Percentiles rank a stretch among this genome's conserved stretches.
Conservation (phyloP, 2,113 vertebrate species). For the Archocentrus centrarchus region DNA sequence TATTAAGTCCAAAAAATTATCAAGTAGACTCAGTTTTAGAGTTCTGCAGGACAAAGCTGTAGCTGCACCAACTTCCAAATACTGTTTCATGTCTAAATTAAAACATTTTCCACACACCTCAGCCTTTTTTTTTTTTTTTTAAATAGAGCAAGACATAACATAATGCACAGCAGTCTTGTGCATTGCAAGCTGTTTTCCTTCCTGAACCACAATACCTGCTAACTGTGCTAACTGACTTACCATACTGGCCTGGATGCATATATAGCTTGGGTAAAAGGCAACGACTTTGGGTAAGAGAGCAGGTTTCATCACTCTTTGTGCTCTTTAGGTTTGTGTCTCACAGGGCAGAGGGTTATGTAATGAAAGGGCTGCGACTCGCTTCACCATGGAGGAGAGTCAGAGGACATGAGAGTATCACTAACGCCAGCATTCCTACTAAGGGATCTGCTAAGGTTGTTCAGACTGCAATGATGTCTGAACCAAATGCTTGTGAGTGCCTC, state of each 20-base stretch:
- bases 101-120: slow-evolving; percentile 24
- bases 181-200: slow-evolving; percentile 13
- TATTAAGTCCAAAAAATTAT: background rate
- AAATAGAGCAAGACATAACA: background rate
- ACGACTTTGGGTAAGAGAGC: slow-evolving; percentile 13
- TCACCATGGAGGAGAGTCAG: slow-evolving; percentile 33
- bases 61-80: background rate
- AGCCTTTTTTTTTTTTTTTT: background rate
- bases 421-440: slow-evolving; percentile 52
- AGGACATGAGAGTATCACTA: slow-evolving; percentile 42
- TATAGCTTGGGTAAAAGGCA: slow-evolving; percentile 17
- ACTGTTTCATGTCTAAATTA: slow-evolving; percentile 8
- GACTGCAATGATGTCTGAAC: slow-evolving; percentile 33
- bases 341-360: slow-evolving; percentile 38
- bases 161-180: background rate
- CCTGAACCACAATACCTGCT: slow-evolving; percentile 13
- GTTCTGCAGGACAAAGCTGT: background rate
- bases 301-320: slow-evolving; percentile 44
- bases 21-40: background rate
- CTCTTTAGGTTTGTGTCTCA: slow-evolving; percentile 24
- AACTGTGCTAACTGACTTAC: background rate
- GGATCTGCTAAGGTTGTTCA: slow-evolving; percentile 73
- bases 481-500: slow-evolving; percentile 35
- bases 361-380: slow-evolving; percentile 51
- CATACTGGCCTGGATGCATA: background rate